These are phyloP conservation scores for Hemibagrus guttatus DNA, from an alignment of 2,797 vertebrate species.

Conservation along the genomic window DNA sequence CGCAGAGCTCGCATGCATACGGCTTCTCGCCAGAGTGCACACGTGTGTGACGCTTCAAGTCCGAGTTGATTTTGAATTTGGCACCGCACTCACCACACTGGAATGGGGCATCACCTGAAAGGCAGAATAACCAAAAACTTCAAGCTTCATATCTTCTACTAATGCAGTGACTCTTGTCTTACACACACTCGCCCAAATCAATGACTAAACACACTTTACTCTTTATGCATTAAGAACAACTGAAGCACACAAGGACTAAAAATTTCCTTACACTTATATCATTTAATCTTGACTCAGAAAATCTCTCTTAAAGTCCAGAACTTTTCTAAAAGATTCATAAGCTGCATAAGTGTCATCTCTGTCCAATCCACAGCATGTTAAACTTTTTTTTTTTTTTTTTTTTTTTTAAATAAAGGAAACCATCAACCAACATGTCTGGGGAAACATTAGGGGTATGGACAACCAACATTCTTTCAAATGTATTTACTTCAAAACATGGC, in stretches of 20 bases:
- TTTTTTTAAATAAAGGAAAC: neutral
- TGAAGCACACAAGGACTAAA: neutral
- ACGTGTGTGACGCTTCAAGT: constrained; percentile 93
- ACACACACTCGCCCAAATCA: neutral
- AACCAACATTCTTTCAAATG: neutral
- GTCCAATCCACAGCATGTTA: neutral
- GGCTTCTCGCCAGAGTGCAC: constrained; percentile 98
- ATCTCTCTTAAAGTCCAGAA: neutral
- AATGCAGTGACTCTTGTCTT: neutral
- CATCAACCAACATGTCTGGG: neutral
- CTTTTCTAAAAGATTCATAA: neutral
- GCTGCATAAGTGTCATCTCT: neutral
- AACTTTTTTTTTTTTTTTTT: neutral
- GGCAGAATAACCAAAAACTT: neutral
- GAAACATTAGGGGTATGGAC: neutral
- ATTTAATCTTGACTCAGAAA: too few relatives aligned
- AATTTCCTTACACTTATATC: neutral
- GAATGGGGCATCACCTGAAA: constrained; percentile 93
- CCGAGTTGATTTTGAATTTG: constrained; percentile 99
- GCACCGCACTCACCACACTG: constrained; percentile 93
- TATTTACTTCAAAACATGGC: neutral
- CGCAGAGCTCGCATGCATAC: constrained; percentile 93
- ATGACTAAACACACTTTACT: neutral
- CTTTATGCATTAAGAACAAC: neutral
- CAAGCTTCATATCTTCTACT: constrained; percentile 5